phyloP scores from a whole-genome alignment of 2,888 invertebrate genomes.

The Slavum lentiscoides region DNA sequence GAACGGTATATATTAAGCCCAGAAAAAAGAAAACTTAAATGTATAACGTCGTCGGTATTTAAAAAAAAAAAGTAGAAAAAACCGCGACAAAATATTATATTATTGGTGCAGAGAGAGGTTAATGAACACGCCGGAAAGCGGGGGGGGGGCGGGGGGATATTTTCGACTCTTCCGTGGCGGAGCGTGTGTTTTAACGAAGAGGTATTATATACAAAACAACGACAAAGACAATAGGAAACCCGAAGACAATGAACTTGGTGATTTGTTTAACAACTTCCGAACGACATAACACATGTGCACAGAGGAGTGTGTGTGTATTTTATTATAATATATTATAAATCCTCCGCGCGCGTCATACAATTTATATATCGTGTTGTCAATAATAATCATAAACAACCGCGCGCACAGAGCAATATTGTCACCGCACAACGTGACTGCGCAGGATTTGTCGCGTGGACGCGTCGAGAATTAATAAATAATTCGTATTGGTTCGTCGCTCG shows the following conservation, averaged over 20 bases:
- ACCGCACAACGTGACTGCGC: conserved; percentile 33
- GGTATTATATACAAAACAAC: conserved; percentile 5
- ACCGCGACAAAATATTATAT: neutral
- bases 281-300: conserved; percentile 31
- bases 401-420: neutral
- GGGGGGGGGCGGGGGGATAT: conserved; percentile 4
- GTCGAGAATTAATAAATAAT: conserved; percentile 40
- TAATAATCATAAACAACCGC: conserved; percentile 33
- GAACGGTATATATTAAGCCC: no score
- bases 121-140: conserved; percentile 7
- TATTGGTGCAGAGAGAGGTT: conserved; percentile 1
- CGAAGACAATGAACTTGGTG: conserved; percentile 52
- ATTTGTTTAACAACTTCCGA: conserved; percentile 53
- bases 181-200: conserved; percentile 22
- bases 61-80: neutral
- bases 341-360: conserved; percentile 17
- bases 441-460: conserved; percentile 41
- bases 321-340: neutral
- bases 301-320: conserved; percentile 1
- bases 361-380: conserved; percentile 22
- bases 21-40: no score
- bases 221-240: conserved; percentile 46
- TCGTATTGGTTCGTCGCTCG: neutral
- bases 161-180: neutral
- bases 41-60: no score